These are phyloP conservation scores for Reinhardtius hippoglossoides DNA, from an alignment of 2,113 vertebrate species.

Conservation along the genomic window DNA sequence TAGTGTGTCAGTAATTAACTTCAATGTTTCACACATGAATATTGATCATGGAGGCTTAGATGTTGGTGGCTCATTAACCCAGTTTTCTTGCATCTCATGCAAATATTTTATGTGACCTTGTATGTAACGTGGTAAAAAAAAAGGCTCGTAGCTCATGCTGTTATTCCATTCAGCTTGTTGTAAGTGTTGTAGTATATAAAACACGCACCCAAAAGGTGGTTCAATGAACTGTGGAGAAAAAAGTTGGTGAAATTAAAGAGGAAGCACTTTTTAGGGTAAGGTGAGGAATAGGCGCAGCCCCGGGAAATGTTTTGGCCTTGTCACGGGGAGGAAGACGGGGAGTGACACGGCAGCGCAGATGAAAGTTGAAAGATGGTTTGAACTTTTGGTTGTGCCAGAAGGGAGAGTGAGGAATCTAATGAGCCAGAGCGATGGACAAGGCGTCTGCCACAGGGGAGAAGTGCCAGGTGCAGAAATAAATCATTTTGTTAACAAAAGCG, in stretches of 20 bases:
- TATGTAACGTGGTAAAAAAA: background rate
- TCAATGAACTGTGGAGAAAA: constrained; percentile 20
- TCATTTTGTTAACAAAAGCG: constrained; percentile 8
- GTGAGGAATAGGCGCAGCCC: constrained; percentile 28
- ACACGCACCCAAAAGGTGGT: constrained; percentile 12
- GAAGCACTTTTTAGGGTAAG: constrained; percentile 4
- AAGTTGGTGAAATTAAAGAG: constrained; percentile 19
- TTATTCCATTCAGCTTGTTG: background rate
- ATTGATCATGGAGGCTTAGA: constrained; percentile 2
- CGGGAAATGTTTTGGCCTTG: constrained; percentile 6
- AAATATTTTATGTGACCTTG: background rate
- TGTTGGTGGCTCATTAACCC: constrained; percentile 26
- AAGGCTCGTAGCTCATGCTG: background rate
- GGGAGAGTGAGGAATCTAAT: constrained; percentile 17
- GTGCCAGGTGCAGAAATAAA: constrained; percentile 26
- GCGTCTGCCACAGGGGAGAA: constrained; percentile 26
- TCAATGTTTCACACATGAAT: constrained; percentile 19
- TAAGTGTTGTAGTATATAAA: background rate
- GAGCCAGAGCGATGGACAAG: constrained; percentile 18
- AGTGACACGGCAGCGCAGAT: constrained; percentile 45
- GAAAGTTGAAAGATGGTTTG: constrained; percentile 58
- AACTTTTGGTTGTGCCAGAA: constrained; percentile 46
- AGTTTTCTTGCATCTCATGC: background rate
- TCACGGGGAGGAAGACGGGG: constrained; percentile 37
- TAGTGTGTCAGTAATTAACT: background rate